Conservation (phyloP, 2,888 invertebrate genomes). For the Monoplex corrugatus region DNA sequence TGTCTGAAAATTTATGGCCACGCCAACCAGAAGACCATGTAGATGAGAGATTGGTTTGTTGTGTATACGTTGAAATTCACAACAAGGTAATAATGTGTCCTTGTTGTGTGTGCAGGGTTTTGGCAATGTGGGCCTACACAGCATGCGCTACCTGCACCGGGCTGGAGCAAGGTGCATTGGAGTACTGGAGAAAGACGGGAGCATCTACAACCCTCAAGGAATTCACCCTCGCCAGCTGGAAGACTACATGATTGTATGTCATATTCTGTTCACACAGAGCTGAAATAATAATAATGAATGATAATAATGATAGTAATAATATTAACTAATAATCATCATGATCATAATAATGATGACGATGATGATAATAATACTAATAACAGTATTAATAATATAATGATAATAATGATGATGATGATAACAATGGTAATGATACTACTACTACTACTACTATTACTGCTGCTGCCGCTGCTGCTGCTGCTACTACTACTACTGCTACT, state of each 20-base stretch:
- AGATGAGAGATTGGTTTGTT: no score
- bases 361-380: no score
- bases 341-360: neutral
- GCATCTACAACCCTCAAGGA: conserved; percentile 91
- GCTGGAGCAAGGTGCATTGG: conserved; percentile 96
- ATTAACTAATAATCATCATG: no score
- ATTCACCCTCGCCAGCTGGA: conserved; percentile 91
- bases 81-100: no score
- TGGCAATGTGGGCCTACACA: conserved; percentile 98
- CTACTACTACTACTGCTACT: conserved; percentile 7
- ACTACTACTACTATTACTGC: conserved; percentile 1
- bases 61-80: no score
- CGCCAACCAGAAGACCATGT: no score
- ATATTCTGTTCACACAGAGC: no score
- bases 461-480: neutral
- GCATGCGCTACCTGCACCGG: conserved; percentile 95
- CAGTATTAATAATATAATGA: no score
- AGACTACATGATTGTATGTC: conserved; percentile 82
- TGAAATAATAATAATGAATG: no score
- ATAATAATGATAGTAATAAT: no score
- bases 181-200: conserved; percentile 93
- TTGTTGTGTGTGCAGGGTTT: conserved; percentile 86
- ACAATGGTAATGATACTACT: neutral
- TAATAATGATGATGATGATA: neutral
- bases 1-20: no score